Base-by-base conservation (phyloP, 2,797 vertebrate genomes). In the Erethizon dorsatum region DNA sequence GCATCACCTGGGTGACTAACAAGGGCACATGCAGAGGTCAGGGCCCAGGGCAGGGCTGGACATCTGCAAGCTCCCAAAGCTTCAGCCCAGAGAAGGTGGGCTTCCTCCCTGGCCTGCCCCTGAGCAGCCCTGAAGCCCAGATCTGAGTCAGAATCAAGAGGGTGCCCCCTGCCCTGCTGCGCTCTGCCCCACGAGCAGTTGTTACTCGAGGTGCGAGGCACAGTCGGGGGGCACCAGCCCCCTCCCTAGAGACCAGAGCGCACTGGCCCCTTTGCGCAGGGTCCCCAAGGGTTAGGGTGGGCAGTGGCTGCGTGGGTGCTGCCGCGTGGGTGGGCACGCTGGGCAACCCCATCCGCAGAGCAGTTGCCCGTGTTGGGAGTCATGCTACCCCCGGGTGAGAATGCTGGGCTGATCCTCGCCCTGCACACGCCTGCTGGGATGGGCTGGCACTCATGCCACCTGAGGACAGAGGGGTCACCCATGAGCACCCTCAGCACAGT, bases 401-500 rank as follows among this genome's bases (percentile, higher is more conserved):
- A 15, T 5, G 4, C 28, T 15, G 12, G 5, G 26, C 13, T 6
- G 6, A 17, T 13, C 13, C 15, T 12, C 63, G 5, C 26, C n/a
- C 37, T 31, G 22, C 0, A 63, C 0, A 1, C 10, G 10, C 2
- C 56, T 0, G 0, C 12, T 5, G 4, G 45, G 28, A 11, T 14
- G 50, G 28, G 69, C n/a, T 59, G 54, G 18, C 54, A 0, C 14
- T 9, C 7, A 65, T 9, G 33, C 3, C 26, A 13, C 0, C 12
- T 0, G 4, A 37, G 71, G 22, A 15, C 22, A 2, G 2, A 12
- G 0, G 17, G 31, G 22, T 3, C 31, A 0, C 0, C 61, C 45
- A 1, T 12, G 20, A 6, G 15, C 28, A 14, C 3, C 1, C 12
- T 37, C 6, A 24, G 41, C 47, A 0, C 0, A 0, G 5, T 3